Conservation (phyloP, 2,888 invertebrate genomes). For the Meta bourneti region DNA sequence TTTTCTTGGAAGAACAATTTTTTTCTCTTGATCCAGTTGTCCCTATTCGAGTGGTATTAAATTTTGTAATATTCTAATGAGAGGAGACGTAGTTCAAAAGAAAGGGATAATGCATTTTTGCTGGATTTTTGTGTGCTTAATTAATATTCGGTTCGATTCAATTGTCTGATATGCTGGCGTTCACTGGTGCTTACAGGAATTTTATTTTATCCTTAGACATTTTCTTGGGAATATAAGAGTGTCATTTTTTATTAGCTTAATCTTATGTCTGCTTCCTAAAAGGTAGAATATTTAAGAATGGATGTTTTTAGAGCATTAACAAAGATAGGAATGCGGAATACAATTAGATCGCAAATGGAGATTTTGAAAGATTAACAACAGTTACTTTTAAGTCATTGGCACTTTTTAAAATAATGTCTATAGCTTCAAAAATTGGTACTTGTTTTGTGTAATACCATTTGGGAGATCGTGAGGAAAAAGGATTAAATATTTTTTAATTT, state of each 20-base stretch:
- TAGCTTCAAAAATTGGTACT: too few relatives aligned
- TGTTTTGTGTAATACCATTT: too few relatives aligned
- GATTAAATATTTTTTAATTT: too few relatives aligned
- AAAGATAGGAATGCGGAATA: too few relatives aligned
- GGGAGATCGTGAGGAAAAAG: too few relatives aligned
- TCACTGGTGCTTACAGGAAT: not conserved
- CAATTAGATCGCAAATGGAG: too few relatives aligned
- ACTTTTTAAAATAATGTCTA: too few relatives aligned
- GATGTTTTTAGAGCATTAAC: too few relatives aligned
- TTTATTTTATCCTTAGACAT: not conserved
- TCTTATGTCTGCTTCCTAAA: not conserved
- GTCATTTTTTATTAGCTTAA: not conserved
- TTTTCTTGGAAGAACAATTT: constrained; percentile 26
- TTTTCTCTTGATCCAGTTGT: constrained; percentile 14
- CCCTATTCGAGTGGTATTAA: constrained; percentile 9
- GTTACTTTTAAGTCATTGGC: too few relatives aligned
- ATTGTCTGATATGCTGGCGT: not conserved
- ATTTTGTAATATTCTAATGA: constrained; percentile 61
- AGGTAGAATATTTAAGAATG: too few relatives aligned
- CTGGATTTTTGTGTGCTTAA: constrained; percentile 36
- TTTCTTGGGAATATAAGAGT: not conserved
- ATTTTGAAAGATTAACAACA: too few relatives aligned
- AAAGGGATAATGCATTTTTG: constrained; percentile 26
- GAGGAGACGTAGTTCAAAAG: constrained; percentile 38
- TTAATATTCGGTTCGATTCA: constrained; percentile 39